Percentiles rank a stretch among this genome's conserved stretches.
Evolutionary conservation across 2,888 invertebrate species (phyloP).

Genomic region (Thalpophila matura): DNA sequence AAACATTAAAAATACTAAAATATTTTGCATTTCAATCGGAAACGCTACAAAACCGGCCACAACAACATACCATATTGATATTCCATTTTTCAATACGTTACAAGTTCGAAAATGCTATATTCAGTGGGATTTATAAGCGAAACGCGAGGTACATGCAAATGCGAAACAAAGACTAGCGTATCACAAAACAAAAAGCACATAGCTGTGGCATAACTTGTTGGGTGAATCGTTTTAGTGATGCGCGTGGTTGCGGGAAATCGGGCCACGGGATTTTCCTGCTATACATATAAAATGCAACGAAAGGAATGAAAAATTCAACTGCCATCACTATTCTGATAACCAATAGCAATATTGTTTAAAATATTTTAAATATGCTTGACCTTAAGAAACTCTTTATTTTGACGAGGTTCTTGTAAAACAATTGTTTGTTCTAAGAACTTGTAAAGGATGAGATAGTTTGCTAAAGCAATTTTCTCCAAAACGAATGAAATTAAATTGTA

Average conservation of each 20-base stretch:
- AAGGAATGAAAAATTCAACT: background rate
- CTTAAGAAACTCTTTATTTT: background rate
- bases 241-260: background rate
- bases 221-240: constrained; percentile 51
- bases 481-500: too few species aligned
- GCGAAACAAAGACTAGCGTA: constrained; percentile 50
- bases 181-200: constrained; percentile 46
- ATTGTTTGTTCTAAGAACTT: too few species aligned
- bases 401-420: too few species aligned
- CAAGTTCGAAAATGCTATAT: constrained; percentile 59
- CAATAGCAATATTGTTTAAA: background rate
- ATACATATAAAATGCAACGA: background rate
- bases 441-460: too few species aligned
- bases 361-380: background rate
- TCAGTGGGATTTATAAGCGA: constrained; percentile 65
- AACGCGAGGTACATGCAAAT: constrained; percentile 60
- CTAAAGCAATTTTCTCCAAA: too few species aligned
- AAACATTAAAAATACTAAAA: background rate
- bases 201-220: constrained; percentile 46
- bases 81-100: constrained; percentile 65
- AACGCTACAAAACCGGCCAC: constrained; percentile 7
- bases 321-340: background rate
- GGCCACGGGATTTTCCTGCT: constrained; percentile 2
- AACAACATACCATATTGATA: constrained; percentile 24
- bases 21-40: constrained; percentile 11